These are phyloP conservation scores for Chrysopa pallens DNA, from an alignment of 1,140 invertebrate species.

Conservation along the genomic window DNA sequence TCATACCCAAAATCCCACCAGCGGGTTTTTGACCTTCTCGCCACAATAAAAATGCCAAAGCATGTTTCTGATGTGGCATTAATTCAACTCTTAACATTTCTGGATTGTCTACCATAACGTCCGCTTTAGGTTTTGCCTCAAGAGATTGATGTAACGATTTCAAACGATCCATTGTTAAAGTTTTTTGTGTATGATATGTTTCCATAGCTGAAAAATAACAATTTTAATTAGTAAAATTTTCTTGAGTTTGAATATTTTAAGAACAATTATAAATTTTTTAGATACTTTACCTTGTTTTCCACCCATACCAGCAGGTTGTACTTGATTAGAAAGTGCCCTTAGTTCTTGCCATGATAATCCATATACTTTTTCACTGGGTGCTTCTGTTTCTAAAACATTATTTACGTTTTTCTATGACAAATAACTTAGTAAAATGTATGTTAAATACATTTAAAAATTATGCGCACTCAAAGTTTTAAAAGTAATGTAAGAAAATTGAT, in stretches of 20 bases:
- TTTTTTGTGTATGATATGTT: slow-evolving; percentile 38
- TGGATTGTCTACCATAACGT: slow-evolving; percentile 39
- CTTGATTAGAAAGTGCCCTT: slow-evolving; percentile 31
- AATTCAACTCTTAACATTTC: slow-evolving; percentile 42
- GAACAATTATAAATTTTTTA: slow-evolving; percentile 1
- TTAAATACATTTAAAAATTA: no score
- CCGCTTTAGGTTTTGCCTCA: slow-evolving; percentile 38
- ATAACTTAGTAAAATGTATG: no score
- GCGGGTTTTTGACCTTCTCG: slow-evolving; percentile 64
- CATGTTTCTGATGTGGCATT: slow-evolving; percentile 76
- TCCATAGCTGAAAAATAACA: slow-evolving; percentile 29
- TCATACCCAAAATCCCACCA: slow-evolving; percentile 54
- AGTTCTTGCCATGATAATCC: slow-evolving; percentile 8
- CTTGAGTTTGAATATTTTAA: slow-evolving; percentile 2
- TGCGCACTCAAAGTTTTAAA: slow-evolving; percentile 14
- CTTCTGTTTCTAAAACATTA: no score
- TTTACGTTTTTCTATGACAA: no score
- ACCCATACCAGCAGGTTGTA: slow-evolving; percentile 28
- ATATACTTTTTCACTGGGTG: slow-evolving; percentile 13
- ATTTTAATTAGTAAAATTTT: slow-evolving; percentile 4
- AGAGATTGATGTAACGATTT: slow-evolving; percentile 56
- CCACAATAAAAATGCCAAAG: slow-evolving; percentile 77
- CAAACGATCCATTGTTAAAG: slow-evolving; percentile 49
- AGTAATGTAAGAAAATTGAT: background rate
- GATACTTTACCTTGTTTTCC: slow-evolving; percentile 22